Evolutionary conservation across 2,113 vertebrate genomes (phyloP).

Genomic region (Clinocottus analis): DNA sequence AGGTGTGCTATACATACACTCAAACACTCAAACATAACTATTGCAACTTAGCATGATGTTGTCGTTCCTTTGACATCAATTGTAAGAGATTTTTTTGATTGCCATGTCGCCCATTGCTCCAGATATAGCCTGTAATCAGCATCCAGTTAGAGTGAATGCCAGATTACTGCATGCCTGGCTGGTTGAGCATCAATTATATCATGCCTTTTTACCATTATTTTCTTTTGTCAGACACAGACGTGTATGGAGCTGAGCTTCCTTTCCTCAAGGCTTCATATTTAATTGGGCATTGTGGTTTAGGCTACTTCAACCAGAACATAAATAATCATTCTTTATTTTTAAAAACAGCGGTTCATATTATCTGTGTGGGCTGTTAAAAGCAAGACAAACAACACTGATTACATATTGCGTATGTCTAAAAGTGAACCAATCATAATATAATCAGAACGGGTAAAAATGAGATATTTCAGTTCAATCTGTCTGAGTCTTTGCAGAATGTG

Average conservation of each 20-base stretch:
- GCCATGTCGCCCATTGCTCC: neutral
- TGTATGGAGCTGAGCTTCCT: neutral
- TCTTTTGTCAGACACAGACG: neutral
- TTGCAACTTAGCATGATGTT: neutral
- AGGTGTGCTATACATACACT: neutral
- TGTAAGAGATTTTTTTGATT: neutral
- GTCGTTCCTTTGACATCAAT: neutral
- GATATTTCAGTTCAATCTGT: neutral
- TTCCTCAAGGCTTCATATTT: constrained; percentile 1
- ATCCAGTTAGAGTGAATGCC: neutral
- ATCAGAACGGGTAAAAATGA: neutral
- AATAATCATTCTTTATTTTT: neutral
- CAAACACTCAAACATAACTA: neutral
- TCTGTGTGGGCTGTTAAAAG: neutral
- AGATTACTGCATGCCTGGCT: neutral
- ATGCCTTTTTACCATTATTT: neutral
- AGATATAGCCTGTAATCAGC: neutral
- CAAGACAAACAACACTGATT: neutral
- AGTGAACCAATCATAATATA: neutral
- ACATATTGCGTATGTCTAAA: neutral
- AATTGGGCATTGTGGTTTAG: constrained; percentile 1
- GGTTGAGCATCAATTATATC: neutral
- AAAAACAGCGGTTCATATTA: neutral
- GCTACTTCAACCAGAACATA: constrained; percentile 2
- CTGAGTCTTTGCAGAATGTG: neutral